Evolutionary conservation across 2,797 vertebrate genomes (phyloP), one percentile per base, ranked within the genome.

Genomic region (Sebastes iracundus): DNA sequence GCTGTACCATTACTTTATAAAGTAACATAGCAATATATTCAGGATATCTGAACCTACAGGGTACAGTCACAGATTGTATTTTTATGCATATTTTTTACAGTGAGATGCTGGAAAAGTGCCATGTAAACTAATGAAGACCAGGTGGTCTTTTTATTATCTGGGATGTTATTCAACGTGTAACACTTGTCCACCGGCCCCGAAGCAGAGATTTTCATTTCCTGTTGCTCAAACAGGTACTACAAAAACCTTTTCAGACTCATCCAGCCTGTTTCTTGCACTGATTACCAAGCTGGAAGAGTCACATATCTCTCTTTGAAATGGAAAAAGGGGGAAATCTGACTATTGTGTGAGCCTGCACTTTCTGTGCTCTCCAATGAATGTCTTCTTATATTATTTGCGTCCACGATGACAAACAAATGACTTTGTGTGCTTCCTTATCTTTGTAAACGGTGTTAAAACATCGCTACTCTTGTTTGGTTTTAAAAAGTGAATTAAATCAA

Each of bases 241-340:
- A 53, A 73, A 90, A 88, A 25, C 68, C 64, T 67, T 42, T 58
- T 18, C 63, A 84, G 75, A 87, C 90, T 88, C 74, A 90, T 87
- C 92, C 73, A 77, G 82, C 87, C 81, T 91, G 90, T 93, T 93
- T 82, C 27, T 28, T 25, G 11, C 7, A 23, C 61, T 55, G 73
- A 80, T 53, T 20, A 81, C 80, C 46, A 2, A 88, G 87, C 85
- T 70, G 75, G 88, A 90, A 83, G 80, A 66, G 87, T 88, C 2
- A 10, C 86, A 88, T 90, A 69, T 83, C 79, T 72, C 55, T 61
- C 83, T 58, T 63, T 75, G 46, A 75, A 79, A 79, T 23, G 28
- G 10, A 78, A 84, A 84, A 16, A 52, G 0, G 30, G 55, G 18
- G 69, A 80, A 72, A 70, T 66, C 59, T 74, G 61, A 80, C 46